Base-by-base conservation (phyloP, 1,140 invertebrate species). In the Danaus plexippus region DNA sequence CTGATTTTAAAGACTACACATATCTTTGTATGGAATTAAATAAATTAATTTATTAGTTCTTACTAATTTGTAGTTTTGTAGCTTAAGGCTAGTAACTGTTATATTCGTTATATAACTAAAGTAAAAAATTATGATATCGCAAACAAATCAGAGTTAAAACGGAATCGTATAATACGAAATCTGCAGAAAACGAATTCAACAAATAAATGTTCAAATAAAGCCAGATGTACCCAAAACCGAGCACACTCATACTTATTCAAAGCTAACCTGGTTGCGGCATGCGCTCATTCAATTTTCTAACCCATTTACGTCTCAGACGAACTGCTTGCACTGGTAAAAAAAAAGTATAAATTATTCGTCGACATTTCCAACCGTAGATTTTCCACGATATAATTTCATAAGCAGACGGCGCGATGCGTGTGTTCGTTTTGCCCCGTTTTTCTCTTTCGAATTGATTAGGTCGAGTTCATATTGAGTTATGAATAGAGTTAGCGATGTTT, bases 241-340 rank as follows among this genome's bases (percentile, higher is more conserved):
- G 69, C 64, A 77, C 68, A 65, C 73, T 68, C 69, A 69, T 75
- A 80, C 72, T 80, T 77, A 79, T 71, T 75, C 72, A 77, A 73
- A 78, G 64, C 63, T 71, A 68, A 74, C 73, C 61, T 63, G 71
- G 67, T 75, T 70, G 69, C 54, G 70, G 66, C 67, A 66, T 69
- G 59, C 61, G 65, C 66, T 79, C 74, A 85, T 80, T 85, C 80
- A 83, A 85, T 85, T 85, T 85, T 85, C 80, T 83, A 85, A 85
- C 82, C 82, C 78, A 85, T 85, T 85, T 85, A 79, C 75, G 75
- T 76, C 75, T 76, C 81, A 82, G 81, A 81, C 77, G 69, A 73
- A 75, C 71, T 74, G 69, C 66, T 74, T 68, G 71, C 66, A 69
- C 67, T 54, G 59, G 62, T 69, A 72, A 70, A 69, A 70, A 73